Percentiles rank a stretch among this genome's conserved stretches.
Conservation (phyloP, 2,888 invertebrate species). For the Tuta absoluta region DNA sequence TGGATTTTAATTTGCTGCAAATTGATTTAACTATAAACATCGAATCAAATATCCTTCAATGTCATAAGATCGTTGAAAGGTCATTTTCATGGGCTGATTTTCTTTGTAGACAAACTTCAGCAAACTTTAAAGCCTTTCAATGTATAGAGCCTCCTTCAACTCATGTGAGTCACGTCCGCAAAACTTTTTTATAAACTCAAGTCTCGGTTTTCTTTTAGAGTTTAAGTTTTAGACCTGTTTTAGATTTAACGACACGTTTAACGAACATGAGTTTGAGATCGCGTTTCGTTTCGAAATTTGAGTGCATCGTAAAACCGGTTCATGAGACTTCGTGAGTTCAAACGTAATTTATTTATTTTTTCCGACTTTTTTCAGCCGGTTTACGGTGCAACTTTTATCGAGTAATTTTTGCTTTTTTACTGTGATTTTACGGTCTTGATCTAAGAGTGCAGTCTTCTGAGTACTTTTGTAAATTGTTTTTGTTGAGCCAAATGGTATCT, state of each 20-base stretch:
- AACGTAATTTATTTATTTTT: slow-evolving; percentile 25
- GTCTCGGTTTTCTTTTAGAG: slow-evolving; percentile 7
- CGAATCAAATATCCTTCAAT: background rate
- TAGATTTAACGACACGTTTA: slow-evolving; percentile 24
- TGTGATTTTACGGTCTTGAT: slow-evolving; percentile 16
- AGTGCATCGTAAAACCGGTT: slow-evolving; percentile 24
- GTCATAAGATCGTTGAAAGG: too few relatives aligned
- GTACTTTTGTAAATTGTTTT: slow-evolving; percentile 11
- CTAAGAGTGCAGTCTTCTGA: slow-evolving; percentile 15
- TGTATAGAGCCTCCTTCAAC: background rate
- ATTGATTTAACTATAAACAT: background rate
- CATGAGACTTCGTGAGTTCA: slow-evolving; percentile 25
- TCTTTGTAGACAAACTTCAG: background rate
- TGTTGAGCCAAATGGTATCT: background rate
- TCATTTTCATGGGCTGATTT: background rate
- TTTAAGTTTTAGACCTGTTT: slow-evolving; percentile 25
- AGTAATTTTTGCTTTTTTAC: slow-evolving; percentile 26
- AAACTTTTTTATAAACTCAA: slow-evolving; percentile 15
- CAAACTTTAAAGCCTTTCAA: background rate
- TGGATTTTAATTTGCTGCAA: background rate
- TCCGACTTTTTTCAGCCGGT: slow-evolving; percentile 17
- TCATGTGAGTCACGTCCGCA: slow-evolving; percentile 5
- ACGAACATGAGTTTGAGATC: slow-evolving; percentile 26
- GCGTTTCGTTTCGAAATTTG: slow-evolving; percentile 26
- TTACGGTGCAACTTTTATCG: slow-evolving; percentile 25